Base-by-base conservation (phyloP, 2,113 vertebrate genomes). In the Dasypus novemcinctus region DNA sequence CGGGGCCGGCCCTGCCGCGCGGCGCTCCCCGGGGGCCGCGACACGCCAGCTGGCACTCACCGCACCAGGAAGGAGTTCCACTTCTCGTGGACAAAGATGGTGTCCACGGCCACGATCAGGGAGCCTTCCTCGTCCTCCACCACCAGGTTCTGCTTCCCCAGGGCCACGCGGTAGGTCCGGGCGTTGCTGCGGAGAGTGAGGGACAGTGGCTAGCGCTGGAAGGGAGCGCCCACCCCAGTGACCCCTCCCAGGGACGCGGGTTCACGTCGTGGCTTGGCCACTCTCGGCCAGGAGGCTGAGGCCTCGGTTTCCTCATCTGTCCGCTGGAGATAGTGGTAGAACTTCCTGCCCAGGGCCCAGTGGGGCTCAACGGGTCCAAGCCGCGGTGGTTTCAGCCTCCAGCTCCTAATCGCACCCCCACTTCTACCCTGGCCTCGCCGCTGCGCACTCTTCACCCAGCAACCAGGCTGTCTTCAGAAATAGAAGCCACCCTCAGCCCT, bases 61-160 rank as follows among this genome's bases (percentile, higher is more conserved):
- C 54, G 0, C 20, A 98, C 4, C 0, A 98, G 4, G 6, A 97
- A 90, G 81, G 98, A 97, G 97, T 98, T 98, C 99, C 99, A 99
- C 0, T 99, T 98, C 98, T 99, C 98, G 0, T 99, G 99, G 71
- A 99, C 99, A 0, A 99, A 88, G 0, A 98, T 98, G 97, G 99
- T 99, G 91, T 99, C 99, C 14, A 99, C 98, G 0, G 72, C 93
- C 23, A 98, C 98, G 0, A 97, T 96, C 95, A 98, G 17, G 0
- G 99, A 98, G 6, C 98, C 99, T 0, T 85, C 52, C 94, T 99
- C 98, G 0, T 98, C 96, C 17, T 59, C 96, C 0, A 91, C 1
- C 66, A 5, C 52, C 95, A 99, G 98, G 97, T 98, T 98, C 95
- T 99, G 93, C 97, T 99, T 99, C 33, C 99, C 99, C 95, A 99